Evolutionary conservation across 2,113 vertebrate species (phyloP), one percentile per base, ranked within the genome.

Genomic region (Sterrhoptilus dennistouni): DNA sequence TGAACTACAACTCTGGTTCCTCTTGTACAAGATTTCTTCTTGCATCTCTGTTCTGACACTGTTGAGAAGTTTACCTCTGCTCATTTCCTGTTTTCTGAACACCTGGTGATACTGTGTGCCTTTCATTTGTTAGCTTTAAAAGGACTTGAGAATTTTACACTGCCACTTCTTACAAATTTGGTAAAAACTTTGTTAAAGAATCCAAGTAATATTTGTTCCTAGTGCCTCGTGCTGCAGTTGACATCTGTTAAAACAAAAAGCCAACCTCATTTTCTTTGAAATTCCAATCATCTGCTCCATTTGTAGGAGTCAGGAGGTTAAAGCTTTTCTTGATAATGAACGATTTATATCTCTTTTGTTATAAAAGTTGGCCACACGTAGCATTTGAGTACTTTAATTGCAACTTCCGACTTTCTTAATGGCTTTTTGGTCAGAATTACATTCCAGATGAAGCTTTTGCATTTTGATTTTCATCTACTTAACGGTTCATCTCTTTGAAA

Each of bases 61-160:
- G 95, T 93, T 97, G 89, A 91, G 72, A 97, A 97, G 65, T 96
- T 95, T 95, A 93, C 91, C 95, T 96, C 95, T 95, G 94, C 95
- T 97, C 91, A 42, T 96, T 76, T 97, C 93, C 88, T 97, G 69
- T 96, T 95, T 95, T 82, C 93, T 18, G 83, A 96, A 96, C 95
- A 93, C 96, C 81, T 97, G 93, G 95, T 97, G 96, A 97, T 96
- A 94, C 88, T 96, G 97, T 90, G 97, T 98, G 98, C 98, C 98
- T 98, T 98, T 98, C 79, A 97, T 97, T 97, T 95, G 83, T 97
- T 97, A 97, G 95, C 97, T 97, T 97, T 97, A 97, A 96, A 96
- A 72, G 78, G 94, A 97, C 95, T 97, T 97, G 96, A 97, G 82
- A 94, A 93, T 97, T 97, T 97, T 97, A 97, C 97, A 98, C 97